Conservation (phyloP, 1,140 invertebrate species). For the Monomorium pharaonis region DNA sequence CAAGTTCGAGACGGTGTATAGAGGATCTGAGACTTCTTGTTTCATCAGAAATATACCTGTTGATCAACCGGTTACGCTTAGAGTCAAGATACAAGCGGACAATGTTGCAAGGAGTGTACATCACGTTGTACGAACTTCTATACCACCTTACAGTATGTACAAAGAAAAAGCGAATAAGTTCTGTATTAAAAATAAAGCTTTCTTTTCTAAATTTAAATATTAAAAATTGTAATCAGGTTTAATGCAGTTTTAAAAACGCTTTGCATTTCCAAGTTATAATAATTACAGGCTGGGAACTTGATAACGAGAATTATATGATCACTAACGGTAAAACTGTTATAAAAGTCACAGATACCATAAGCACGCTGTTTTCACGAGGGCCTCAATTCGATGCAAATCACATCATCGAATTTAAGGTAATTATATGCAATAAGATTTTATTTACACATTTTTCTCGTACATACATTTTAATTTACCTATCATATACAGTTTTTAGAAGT, state of each 20-base stretch:
- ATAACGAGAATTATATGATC: conserved; percentile 27
- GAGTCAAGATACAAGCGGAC: conserved; percentile 67
- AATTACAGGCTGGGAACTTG: conserved; percentile 22
- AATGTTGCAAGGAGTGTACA: conserved; percentile 66
- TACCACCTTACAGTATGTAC: conserved; percentile 43
- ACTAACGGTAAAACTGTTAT: conserved; percentile 16
- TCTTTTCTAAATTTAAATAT: not conserved
- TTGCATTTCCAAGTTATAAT: not conserved
- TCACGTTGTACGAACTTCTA: conserved; percentile 62
- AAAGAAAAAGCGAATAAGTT: not conserved
- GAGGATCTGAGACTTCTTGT: conserved; percentile 65
- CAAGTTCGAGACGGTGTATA: conserved; percentile 70
- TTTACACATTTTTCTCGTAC: not conserved
- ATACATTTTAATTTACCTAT: not conserved
- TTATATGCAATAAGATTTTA: conserved; percentile 9
- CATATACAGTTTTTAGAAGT: conserved; percentile 67
- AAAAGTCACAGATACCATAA: conserved; percentile 58
- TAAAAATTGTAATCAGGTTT: not conserved
- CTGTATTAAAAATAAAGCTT: not conserved
- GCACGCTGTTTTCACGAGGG: conserved; percentile 66
- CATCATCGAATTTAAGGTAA: conserved; percentile 74
- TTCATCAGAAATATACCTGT: conserved; percentile 70
- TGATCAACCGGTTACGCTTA: conserved; percentile 64
- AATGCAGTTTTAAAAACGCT: not conserved
- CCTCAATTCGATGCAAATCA: conserved; percentile 70